Evolutionary conservation across 2,888 invertebrate genomes (phyloP).

Genomic region (Melolontha melolontha): DNA sequence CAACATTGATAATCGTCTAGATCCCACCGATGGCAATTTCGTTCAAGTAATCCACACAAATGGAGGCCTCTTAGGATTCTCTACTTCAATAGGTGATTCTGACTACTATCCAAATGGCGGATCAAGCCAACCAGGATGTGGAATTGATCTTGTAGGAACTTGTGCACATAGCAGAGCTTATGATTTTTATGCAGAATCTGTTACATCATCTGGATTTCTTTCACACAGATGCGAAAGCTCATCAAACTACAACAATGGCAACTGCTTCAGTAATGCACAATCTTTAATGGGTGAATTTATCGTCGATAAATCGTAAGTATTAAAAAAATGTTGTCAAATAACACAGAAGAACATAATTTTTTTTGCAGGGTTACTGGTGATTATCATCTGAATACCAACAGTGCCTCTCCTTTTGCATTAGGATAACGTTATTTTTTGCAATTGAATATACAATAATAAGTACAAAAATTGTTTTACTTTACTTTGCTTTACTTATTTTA

Average conservation of each 20-base stretch:
- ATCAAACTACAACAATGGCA: conserved; percentile 47
- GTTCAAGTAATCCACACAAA: conserved; percentile 61
- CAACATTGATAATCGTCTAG: conserved; percentile 55
- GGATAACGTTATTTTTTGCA: conserved; percentile 29
- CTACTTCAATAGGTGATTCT: conserved; percentile 56
- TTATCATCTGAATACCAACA: conserved; percentile 59
- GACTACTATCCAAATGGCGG: conserved; percentile 63
- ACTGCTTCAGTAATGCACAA: conserved; percentile 46
- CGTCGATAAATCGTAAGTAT: conserved; percentile 46
- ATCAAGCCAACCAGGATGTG: conserved; percentile 59
- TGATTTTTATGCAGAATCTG: conserved; percentile 65
- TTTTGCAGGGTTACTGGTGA: conserved; percentile 55
- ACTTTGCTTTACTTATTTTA: too few species aligned
- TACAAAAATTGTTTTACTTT: not conserved
- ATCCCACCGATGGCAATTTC: conserved; percentile 57
- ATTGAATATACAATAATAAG: conserved; percentile 1
- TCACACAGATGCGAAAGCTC: conserved; percentile 51
- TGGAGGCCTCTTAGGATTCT: conserved; percentile 50
- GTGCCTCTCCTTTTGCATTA: conserved; percentile 55
- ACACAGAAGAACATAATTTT: conserved; percentile 12
- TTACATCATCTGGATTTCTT: conserved; percentile 56
- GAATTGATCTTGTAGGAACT: conserved; percentile 54
- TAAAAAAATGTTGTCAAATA: conserved; percentile 1
- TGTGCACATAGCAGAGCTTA: conserved; percentile 66
- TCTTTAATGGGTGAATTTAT: conserved; percentile 50